Base-by-base conservation (phyloP, 1,140 invertebrate species). In the Aphaenogaster ashmeadi region DNA sequence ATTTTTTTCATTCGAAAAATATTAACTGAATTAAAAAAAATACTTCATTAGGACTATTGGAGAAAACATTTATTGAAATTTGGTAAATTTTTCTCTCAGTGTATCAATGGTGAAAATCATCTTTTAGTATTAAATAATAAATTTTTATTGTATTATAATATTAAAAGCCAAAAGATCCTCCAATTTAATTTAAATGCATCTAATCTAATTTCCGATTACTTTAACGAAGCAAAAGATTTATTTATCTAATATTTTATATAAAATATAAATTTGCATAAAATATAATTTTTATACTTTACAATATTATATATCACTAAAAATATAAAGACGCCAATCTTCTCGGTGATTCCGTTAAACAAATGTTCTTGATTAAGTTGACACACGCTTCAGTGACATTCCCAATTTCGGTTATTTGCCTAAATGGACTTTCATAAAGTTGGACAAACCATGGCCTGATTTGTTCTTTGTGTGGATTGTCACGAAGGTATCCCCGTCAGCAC, bases 401-500 rank as follows among this genome's bases (percentile, higher is more conserved):
- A 81, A 71, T 71, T 71, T 81, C 21, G 47, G 18, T 81, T 8
- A 69, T 54, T 41, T 41, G n/a, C 36, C 18, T 71, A 69, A 81
- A 81, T 41, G 47, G 47, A n/a, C 47, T 41, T 69, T 52, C 15
- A 2, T 41, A 54, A 69, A 41, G 50, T 38, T 38, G n/a, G 62
- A 80, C 62, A 69, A 80, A 72, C 52, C 78, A 50, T 41, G 8
- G 3, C 13, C 11, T 9, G 80, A 60, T 74, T 74, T 72, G n/a
- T 72, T 33, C 54, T 38, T 60, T 41, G 69, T 71, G 27, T 18
- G 47, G 7, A 71, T 71, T 54, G 78, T 83, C 80, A 83, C 67
- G 80, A 60, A 83, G 54, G 27, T 47, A 13, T 36, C 7, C 7
- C 8, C 15, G 52, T 72, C 66, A 18, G 62, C 58, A 21, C 54